These are phyloP conservation scores for Lithophane socia DNA, from an alignment of 2,888 invertebrate genomes.

Conservation along the genomic window DNA sequence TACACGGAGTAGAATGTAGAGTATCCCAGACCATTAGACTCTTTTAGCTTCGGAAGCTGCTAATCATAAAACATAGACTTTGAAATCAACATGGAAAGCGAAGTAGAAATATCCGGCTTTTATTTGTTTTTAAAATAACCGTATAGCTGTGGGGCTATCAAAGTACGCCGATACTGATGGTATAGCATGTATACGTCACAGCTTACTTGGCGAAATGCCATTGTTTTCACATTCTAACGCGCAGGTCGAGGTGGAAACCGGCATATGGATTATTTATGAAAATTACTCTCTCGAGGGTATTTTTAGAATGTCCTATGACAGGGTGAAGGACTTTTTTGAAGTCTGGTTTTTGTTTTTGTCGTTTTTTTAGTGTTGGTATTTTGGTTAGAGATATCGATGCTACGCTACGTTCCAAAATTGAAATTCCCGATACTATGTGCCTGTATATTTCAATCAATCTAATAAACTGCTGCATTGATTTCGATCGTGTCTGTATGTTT, in stretches of 20 bases:
- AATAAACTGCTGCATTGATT: neutral
- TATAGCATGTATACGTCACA: conserved; percentile 53
- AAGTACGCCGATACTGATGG: conserved; percentile 40
- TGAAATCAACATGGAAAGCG: conserved; percentile 23
- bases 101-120: conserved; percentile 45
- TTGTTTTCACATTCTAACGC: conserved; percentile 68
- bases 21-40: neutral
- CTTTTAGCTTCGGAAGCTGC: neutral
- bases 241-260: conserved; percentile 58
- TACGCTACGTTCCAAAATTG: neutral
- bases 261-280: conserved; percentile 62
- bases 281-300: conserved; percentile 57
- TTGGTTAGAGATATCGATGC: neutral
- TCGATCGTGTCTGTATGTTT: conserved; percentile 12
- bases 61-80: conserved; percentile 16
- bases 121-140: conserved; percentile 55
- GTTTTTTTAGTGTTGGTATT: conserved; percentile 17
- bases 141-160: conserved; percentile 52
- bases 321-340: conserved; percentile 63
- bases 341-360: conserved; percentile 14
- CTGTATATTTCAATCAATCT: neutral
- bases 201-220: conserved; percentile 70
- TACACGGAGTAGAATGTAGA: too few species aligned
- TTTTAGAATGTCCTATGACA: conserved; percentile 55
- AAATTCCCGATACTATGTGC: neutral